Percentiles rank a stretch among this genome's conserved stretches.
These are phyloP conservation scores for Corythaeola cristata DNA, from an alignment of 2,113 vertebrate species.

Conservation along the genomic window DNA sequence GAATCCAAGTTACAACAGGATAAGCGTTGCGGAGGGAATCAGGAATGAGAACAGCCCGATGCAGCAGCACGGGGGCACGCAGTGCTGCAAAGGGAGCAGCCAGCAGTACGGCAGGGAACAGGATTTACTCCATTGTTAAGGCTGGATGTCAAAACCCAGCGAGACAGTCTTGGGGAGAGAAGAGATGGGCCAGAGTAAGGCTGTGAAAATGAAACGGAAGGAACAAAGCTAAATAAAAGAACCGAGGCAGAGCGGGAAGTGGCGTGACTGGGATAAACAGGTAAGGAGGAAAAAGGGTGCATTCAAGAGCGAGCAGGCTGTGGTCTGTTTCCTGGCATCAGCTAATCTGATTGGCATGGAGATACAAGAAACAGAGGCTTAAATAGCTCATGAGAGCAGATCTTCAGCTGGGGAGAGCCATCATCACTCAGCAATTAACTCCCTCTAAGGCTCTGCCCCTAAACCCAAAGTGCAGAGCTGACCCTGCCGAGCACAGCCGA, in stretches of 20 bases:
- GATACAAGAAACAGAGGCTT: slow-evolving; percentile 51
- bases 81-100: background rate
- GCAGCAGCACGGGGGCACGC: background rate
- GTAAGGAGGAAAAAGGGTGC: slow-evolving; percentile 57
- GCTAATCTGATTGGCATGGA: slow-evolving; percentile 61
- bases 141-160: background rate
- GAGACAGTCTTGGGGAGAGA: background rate
- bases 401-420: slow-evolving; percentile 40
- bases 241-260: background rate
- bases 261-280: slow-evolving; percentile 42
- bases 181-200: background rate
- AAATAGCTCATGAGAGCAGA: slow-evolving; percentile 49
- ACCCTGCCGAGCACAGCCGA: background rate
- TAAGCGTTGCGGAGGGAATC: background rate
- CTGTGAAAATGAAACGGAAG: slow-evolving; percentile 39
- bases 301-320: slow-evolving; percentile 27
- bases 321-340: slow-evolving; percentile 60
- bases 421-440: slow-evolving; percentile 49
- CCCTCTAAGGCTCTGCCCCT: background rate
- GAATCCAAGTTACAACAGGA: background rate
- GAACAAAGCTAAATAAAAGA: slow-evolving; percentile 35
- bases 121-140: background rate
- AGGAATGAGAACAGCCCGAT: background rate
- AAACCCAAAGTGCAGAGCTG: background rate
- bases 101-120: background rate